These are phyloP conservation scores for Hirudo medicinalis DNA, from an alignment of 1,140 invertebrate species.

Conservation along the genomic window DNA sequence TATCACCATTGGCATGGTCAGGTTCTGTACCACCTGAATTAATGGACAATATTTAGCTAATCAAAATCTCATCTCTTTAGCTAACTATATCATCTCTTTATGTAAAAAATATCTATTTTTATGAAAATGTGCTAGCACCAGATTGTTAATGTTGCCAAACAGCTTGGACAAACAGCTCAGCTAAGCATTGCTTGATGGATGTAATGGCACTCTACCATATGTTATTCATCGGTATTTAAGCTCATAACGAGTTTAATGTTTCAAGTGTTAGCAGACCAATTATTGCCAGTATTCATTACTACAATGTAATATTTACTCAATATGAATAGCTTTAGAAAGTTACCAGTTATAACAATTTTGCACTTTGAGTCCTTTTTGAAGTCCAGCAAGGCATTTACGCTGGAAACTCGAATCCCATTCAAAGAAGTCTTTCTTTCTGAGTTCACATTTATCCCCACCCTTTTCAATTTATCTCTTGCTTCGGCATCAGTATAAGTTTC, in stretches of 20 bases:
- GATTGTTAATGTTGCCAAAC: too few species aligned
- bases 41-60: not conserved
- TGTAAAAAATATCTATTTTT: too few species aligned
- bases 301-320: too few species aligned
- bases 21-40: slow-evolving; percentile 1
- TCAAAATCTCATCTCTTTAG: too few species aligned
- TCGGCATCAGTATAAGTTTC: not conserved
- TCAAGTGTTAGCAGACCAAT: too few species aligned
- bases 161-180: too few species aligned
- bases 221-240: too few species aligned
- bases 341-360: not conserved
- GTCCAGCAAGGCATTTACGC: not conserved
- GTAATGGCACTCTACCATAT: too few species aligned
- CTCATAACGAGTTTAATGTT: too few species aligned
- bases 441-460: not conserved
- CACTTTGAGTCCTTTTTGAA: not conserved
- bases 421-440: not conserved
- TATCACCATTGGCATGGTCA: not conserved
- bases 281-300: too few species aligned
- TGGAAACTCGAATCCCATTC: not conserved
- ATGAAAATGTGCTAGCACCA: too few species aligned
- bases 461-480: not conserved
- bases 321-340: not conserved
- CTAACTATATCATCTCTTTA: too few species aligned
- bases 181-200: not conserved